These are phyloP conservation scores for Platysteira castanea DNA, from an alignment of 2,113 vertebrate genomes.

Conservation along the genomic window DNA sequence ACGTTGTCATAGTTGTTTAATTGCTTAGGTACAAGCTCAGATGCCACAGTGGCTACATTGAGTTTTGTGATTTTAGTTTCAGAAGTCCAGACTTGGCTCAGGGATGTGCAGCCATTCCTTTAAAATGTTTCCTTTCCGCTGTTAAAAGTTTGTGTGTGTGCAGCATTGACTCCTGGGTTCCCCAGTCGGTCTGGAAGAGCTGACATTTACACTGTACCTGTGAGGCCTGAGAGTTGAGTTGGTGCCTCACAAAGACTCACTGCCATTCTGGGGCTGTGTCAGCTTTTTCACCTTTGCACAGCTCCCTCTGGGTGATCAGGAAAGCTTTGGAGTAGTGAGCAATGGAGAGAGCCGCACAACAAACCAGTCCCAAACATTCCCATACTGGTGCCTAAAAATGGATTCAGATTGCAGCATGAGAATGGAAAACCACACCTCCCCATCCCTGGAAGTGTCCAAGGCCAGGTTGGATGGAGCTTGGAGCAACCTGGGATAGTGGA, in stretches of 20 bases:
- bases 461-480: accelerated
- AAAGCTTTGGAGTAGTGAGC: neutral
- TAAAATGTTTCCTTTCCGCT: neutral
- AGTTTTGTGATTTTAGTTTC: conserved; percentile 45
- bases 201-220: neutral
- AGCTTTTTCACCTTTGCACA: neutral
- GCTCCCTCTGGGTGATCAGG: accelerated
- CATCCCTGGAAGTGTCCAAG: neutral
- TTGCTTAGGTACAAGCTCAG: conserved; percentile 48
- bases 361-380: neutral
- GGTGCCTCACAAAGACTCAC: neutral
- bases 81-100: conserved; percentile 14
- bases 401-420: neutral
- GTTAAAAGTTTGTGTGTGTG: neutral
- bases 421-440: neutral
- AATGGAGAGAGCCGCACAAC: neutral
- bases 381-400: accelerated
- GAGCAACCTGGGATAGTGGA: neutral
- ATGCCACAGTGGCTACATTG: conserved; percentile 5
- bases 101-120: conserved; percentile 6
- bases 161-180: neutral
- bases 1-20: neutral
- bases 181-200: neutral
- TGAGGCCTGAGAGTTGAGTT: neutral
- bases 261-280: neutral